These are phyloP conservation scores for Syrista parreyssii DNA, from an alignment of 2,888 invertebrate genomes.

Conservation along the genomic window DNA sequence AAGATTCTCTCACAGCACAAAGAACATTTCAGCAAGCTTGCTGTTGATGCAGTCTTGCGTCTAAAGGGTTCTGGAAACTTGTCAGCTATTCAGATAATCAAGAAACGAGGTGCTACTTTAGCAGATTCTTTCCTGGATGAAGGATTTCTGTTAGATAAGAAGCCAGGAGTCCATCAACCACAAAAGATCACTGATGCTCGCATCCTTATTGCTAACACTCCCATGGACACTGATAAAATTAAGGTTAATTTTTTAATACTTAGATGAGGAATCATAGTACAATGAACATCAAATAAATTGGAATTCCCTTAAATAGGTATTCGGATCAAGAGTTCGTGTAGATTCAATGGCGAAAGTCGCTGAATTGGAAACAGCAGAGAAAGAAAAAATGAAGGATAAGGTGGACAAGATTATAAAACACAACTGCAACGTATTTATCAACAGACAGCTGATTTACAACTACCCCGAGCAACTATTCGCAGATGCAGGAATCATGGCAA, in stretches of 20 bases:
- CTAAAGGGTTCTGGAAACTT: slow-evolving; percentile 96
- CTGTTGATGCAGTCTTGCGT: slow-evolving; percentile 94
- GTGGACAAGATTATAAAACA: slow-evolving; percentile 95
- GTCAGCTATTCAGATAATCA: slow-evolving; percentile 96
- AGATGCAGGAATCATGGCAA: slow-evolving; percentile 98
- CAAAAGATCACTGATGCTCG: slow-evolving; percentile 94
- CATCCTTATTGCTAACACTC: slow-evolving; percentile 98
- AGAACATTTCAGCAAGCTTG: slow-evolving; percentile 93
- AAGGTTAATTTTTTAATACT: slow-evolving; percentile 71
- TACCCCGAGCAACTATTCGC: slow-evolving; percentile 99
- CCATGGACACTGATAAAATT: slow-evolving; percentile 99
- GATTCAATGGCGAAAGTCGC: slow-evolving; percentile 96
- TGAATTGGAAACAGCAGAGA: slow-evolving; percentile 96
- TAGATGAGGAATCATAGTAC: not conserved
- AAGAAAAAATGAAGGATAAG: slow-evolving; percentile 99
- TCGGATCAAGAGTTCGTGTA: slow-evolving; percentile 94
- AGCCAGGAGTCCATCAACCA: slow-evolving; percentile 97
- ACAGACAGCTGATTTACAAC: slow-evolving; percentile 98
- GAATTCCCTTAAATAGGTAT: slow-evolving; percentile 68
- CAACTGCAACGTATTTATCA: slow-evolving; percentile 97
- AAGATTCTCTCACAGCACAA: slow-evolving; percentile 98
- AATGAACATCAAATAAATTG: not conserved
- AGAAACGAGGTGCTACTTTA: slow-evolving; percentile 93
- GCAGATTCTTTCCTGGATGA: slow-evolving; percentile 97
- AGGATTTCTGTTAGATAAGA: slow-evolving; percentile 95